phyloP scores from a whole-genome alignment of 2,113 vertebrate species.

The Monarcha castaneiventris region DNA sequence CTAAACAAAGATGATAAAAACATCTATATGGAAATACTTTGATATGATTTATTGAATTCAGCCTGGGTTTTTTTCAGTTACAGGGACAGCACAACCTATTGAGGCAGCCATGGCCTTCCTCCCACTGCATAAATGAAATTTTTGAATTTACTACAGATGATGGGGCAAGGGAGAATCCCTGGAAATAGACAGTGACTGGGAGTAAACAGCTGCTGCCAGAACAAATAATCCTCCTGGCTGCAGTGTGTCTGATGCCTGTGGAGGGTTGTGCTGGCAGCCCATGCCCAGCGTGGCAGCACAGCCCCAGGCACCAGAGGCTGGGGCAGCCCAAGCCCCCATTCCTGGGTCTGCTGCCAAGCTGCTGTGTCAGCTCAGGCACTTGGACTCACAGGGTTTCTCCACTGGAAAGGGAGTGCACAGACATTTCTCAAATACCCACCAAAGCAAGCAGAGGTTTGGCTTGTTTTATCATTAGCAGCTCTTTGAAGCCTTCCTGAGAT shows the following conservation, averaged over 20 bases:
- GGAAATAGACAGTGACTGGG: not conserved
- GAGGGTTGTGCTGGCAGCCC: not conserved
- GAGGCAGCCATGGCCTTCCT: not conserved
- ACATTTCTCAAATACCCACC: not conserved
- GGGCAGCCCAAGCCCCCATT: not conserved
- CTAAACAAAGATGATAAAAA: not conserved
- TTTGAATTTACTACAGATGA: not conserved
- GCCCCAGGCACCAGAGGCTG: not conserved
- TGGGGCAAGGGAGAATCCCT: not conserved
- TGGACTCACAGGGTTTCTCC: not conserved
- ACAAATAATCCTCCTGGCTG: not conserved
- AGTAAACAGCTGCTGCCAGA: not conserved
- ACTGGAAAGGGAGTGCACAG: fast-evolving
- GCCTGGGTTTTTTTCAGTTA: not conserved
- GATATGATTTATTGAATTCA: not conserved
- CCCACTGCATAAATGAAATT: not conserved
- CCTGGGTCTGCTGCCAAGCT: not conserved
- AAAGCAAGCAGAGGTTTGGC: not conserved
- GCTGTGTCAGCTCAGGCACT: not conserved
- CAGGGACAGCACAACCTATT: not conserved
- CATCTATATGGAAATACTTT: not conserved
- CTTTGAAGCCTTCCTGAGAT: not conserved
- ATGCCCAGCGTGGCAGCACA: fast-evolving
- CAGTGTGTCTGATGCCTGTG: not conserved
- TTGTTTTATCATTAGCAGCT: not conserved